A percentile compares a stretch with the other conserved stretches of the same genome.
phyloP scores from a whole-genome alignment of 2,113 vertebrate genomes.

The Clarias macrocephalus region DNA sequence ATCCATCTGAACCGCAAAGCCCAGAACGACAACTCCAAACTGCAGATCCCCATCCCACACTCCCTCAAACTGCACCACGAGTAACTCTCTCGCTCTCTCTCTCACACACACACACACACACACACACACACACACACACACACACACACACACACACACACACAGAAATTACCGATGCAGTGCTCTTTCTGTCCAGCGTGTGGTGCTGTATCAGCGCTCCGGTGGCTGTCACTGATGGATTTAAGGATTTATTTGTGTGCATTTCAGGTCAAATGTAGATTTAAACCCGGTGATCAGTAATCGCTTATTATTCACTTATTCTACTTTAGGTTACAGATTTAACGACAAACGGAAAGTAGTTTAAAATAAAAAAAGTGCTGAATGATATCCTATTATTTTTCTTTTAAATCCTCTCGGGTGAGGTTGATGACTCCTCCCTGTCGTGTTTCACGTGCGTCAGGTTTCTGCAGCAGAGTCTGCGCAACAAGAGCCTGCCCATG shows the following conservation, averaged over 20 bases:
- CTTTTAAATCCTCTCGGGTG: no score
- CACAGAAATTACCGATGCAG: neutral
- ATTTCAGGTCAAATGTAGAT: neutral
- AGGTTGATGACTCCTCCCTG: no score
- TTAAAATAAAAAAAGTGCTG: neutral
- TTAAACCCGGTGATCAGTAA: neutral
- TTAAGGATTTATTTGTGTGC: neutral
- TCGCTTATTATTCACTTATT: neutral
- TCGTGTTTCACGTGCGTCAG: conserved; percentile 62
- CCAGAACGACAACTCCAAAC: conserved; percentile 92
- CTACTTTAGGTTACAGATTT: no score
- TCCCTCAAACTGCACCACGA: conserved; percentile 96
- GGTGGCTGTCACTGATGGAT: no score
- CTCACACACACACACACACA: neutral
- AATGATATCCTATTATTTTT: neutral
- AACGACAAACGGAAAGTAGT: neutral
- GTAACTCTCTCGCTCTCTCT: no score
- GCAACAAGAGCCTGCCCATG: conserved; percentile 95
- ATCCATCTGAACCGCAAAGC: conserved; percentile 98
- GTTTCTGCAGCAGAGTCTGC: conserved; percentile 94
- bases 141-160: neutral
- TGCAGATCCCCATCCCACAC: conserved; percentile 97
- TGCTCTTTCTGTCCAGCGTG: neutral
- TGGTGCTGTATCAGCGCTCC: neutral
- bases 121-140: neutral